A percentile compares a stretch with the other conserved stretches of the same genome.
Conservation (phyloP, 1,140 invertebrate species). For the Zaprionus africanus region DNA sequence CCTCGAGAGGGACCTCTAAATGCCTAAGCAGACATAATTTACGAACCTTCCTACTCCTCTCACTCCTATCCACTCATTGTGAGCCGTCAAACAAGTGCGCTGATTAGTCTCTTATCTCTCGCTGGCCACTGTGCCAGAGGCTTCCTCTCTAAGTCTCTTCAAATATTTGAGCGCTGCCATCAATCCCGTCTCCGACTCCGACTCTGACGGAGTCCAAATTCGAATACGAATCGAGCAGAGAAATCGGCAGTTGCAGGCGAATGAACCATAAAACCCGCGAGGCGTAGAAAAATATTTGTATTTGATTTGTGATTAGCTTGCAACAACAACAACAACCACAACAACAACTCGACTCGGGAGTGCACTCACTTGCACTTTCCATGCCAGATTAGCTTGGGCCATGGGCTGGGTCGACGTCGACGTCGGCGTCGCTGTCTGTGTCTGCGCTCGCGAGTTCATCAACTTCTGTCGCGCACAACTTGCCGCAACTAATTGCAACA, state of each 20-base stretch:
- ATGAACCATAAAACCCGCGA: slow-evolving; percentile 68
- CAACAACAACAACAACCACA: slow-evolving; percentile 42
- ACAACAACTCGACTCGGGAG: slow-evolving; percentile 59
- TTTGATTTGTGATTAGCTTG: slow-evolving; percentile 74
- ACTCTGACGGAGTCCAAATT: neutral
- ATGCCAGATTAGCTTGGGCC: slow-evolving; percentile 38
- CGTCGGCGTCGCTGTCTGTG: slow-evolving; percentile 1
- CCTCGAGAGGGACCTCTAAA: slow-evolving; percentile 24
- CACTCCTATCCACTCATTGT: neutral
- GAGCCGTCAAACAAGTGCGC: slow-evolving; percentile 54
- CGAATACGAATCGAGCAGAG: slow-evolving; percentile 12
- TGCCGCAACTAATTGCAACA: slow-evolving; percentile 75
- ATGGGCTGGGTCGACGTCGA: neutral
- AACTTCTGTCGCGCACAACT: slow-evolving; percentile 64
- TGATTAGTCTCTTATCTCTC: slow-evolving; percentile 63
- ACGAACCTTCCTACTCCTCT: slow-evolving; percentile 18
- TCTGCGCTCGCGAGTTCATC: slow-evolving; percentile 58
- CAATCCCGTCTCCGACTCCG: slow-evolving; percentile 38
- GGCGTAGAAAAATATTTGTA: slow-evolving; percentile 76
- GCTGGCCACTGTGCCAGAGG: slow-evolving; percentile 34
- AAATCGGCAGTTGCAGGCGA: slow-evolving; percentile 25
- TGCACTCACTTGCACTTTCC: slow-evolving; percentile 79
- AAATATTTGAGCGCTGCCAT: slow-evolving; percentile 67
- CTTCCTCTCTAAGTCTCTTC: slow-evolving; percentile 37
- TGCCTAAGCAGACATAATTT: slow-evolving; percentile 57